A percentile compares a stretch with the other conserved stretches of the same genome.
Conservation (phyloP, 2,888 invertebrate species). For the Drosophila ezoana region DNA sequence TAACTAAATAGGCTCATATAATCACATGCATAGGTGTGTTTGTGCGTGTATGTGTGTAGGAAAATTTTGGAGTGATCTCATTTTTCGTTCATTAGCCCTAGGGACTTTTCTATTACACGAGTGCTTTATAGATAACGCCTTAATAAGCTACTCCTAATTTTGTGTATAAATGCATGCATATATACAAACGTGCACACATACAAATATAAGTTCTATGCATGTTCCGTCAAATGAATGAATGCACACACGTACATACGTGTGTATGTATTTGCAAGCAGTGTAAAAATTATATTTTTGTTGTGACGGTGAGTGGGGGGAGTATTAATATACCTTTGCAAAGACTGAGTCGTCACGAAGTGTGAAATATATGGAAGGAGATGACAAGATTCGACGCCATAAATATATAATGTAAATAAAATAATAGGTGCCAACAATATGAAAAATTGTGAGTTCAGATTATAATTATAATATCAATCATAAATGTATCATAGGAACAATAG, state of each 20-base stretch:
- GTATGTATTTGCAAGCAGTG: background rate
- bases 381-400: background rate
- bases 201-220: too few relatives aligned
- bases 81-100: slow-evolving; percentile 18
- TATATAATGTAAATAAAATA: background rate
- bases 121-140: slow-evolving; percentile 10
- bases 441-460: too few relatives aligned
- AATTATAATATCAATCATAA: background rate
- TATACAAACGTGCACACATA: background rate
- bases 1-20: slow-evolving; percentile 24
- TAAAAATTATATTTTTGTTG: slow-evolving; percentile 3
- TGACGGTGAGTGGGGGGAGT: background rate
- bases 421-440: too few relatives aligned
- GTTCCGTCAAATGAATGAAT: background rate
- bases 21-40: slow-evolving; percentile 10
- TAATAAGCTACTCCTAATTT: slow-evolving; percentile 1
- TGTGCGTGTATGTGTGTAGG: slow-evolving; percentile 13
- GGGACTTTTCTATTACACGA: slow-evolving; percentile 4
- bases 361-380: background rate
- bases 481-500: slow-evolving; percentile 1
- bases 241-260: background rate
- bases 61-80: slow-evolving; percentile 18
- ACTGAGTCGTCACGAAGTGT: slow-evolving; percentile 1
- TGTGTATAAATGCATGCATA: background rate
- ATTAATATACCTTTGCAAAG: background rate